Conservation (phyloP, 2,797 vertebrate genomes). For the Ciconia nigra region DNA sequence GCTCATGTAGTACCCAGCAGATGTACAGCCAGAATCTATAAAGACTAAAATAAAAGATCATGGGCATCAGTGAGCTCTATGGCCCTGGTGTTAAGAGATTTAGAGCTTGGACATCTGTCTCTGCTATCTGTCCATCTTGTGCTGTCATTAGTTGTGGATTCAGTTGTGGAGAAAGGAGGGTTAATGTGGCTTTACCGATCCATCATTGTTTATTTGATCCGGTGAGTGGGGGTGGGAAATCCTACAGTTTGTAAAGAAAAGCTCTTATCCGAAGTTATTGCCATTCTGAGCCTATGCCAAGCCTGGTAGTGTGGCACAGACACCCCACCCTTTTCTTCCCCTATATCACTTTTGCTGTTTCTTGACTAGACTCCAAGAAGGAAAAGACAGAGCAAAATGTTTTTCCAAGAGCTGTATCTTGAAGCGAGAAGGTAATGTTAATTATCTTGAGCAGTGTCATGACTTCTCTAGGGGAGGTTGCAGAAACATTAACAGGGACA, state of each 20-base stretch:
- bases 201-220: background rate
- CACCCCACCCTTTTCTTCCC: background rate
- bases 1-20: background rate
- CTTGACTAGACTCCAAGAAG: background rate
- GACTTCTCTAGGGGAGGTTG: background rate
- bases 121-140: background rate
- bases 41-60: background rate
- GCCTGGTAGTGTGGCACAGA: background rate
- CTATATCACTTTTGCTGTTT: background rate
- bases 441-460: background rate
- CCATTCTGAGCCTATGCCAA: background rate
- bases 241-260: background rate
- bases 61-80: background rate
- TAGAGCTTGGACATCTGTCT: background rate
- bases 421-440: background rate
- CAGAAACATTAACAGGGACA: background rate
- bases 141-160: background rate
- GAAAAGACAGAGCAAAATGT: background rate
- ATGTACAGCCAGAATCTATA: background rate
- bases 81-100: background rate
- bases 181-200: background rate
- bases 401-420: background rate
- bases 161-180: background rate
- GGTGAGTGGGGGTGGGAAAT: background rate
- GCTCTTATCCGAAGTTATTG: background rate